A percentile compares a stretch with the other conserved stretches of the same genome.
These are phyloP conservation scores for Pocillopora damicornis DNA, from an alignment of 64 coral and sea anemone genomes.

Conservation along the genomic window DNA sequence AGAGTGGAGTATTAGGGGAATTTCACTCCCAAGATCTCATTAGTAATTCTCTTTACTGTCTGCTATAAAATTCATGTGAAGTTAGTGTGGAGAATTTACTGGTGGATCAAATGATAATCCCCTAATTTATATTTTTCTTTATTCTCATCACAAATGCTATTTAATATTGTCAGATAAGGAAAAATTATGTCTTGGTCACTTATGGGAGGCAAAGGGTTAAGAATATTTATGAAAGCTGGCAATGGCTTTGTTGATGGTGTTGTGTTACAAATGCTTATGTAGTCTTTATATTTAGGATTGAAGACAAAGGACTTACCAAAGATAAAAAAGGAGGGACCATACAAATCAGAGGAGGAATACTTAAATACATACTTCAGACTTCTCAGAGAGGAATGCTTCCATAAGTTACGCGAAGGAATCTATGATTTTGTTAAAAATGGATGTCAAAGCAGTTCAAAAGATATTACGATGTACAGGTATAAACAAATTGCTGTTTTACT, in stretches of 20 bases:
- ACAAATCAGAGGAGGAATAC: constrained; percentile 48
- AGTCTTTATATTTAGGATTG: background rate
- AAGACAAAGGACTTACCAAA: constrained; percentile 10
- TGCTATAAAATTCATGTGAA: too few relatives aligned
- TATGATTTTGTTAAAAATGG: constrained; percentile 30
- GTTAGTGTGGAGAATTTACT: too few relatives aligned
- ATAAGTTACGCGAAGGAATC: constrained; percentile 68
- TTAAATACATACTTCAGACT: constrained; percentile 51
- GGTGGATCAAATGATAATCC: too few relatives aligned
- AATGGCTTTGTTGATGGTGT: background rate
- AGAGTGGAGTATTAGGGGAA: too few relatives aligned
- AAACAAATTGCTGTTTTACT: background rate
- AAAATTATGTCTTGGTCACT: too few relatives aligned
- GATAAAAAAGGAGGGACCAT: background rate
- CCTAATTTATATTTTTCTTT: too few relatives aligned
- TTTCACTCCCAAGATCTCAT: too few relatives aligned
- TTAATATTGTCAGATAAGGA: too few relatives aligned
- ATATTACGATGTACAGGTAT: constrained; percentile 74
- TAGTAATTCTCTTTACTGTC: too few relatives aligned
- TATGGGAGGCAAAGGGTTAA: too few relatives aligned
- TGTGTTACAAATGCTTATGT: background rate
- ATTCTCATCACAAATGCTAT: too few relatives aligned
- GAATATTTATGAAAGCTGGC: too few relatives aligned
- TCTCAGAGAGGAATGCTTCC: constrained; percentile 76
- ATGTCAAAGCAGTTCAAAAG: constrained; percentile 36